Evolutionary conservation across 2,888 invertebrate genomes (phyloP), one percentile per base, ranked within the genome.

Genomic region (Tubiluchus corallicola): DNA sequence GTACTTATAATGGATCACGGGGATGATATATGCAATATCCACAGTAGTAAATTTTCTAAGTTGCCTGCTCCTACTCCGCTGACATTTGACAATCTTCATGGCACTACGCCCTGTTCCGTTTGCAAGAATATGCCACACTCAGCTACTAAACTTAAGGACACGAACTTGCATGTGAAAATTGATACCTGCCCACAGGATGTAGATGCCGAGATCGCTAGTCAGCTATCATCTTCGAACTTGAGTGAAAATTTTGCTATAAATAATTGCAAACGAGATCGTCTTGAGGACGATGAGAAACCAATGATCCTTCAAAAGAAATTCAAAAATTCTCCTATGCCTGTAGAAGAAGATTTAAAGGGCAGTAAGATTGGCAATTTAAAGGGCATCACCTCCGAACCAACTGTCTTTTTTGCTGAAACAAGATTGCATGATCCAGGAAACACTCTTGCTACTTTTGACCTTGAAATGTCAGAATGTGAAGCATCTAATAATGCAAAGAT

Each of bases 21-120:
- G 42, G 69, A 69, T 48, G 70, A 69, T 43, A 63, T 66, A 43
- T 64, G 71, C 20, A 63, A 67, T 48, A 70, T 67, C 44, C 72
- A 73, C 54, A 72, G 73, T 0, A 71, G 70, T 46, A 73, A 73
- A 53, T 73, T 68, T 58, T 57, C 60, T 16, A 70, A 69, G 47
- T n/a, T 9, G 9, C 29, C 29, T n/a, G 29, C 29, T 9, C 29
- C 29, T 9, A 29, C 29, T 9, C 29, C 29, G 29, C 29, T 29
- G 9, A 29, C 29, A 9, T 29, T 29, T n/a, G 29, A 29, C 29
- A 29, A 29, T n/a, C 29, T 29, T 9, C 29, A 29, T n/a, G 29
- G 29, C 29, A n/a, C 9, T n/a, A 29, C 29, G 29, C 29, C 29
- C 9, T 29, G 29, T n/a, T 9, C 29, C 9, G n/a, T 29, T n/a